Evolutionary conservation across 2,797 vertebrate genomes (phyloP).

Genomic region (Staurois parvus): DNA sequence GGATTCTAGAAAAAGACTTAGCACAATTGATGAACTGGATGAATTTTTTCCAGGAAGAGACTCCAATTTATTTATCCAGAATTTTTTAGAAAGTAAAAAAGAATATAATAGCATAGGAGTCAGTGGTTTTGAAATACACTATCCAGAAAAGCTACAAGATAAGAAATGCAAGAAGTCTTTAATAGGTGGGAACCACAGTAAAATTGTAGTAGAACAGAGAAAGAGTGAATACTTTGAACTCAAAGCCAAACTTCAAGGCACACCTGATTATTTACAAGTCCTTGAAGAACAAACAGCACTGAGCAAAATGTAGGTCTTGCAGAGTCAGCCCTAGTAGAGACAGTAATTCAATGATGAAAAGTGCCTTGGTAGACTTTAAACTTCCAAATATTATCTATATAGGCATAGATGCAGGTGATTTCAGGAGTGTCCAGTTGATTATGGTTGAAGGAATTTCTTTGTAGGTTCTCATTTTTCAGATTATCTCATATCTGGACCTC

Average conservation of each 20-base stretch:
- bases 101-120: conserved; percentile 98
- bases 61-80: conserved; percentile 95
- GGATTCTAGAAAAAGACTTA: conserved; percentile 95
- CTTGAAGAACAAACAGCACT: conserved; percentile 98
- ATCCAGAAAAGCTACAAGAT: conserved; percentile 94
- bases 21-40: conserved; percentile 97
- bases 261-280: conserved; percentile 98
- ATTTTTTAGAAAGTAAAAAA: conserved; percentile 95
- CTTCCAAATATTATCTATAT: conserved; percentile 92
- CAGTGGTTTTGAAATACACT: conserved; percentile 96
- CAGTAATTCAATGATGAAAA: conserved; percentile 90
- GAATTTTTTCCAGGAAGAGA: conserved; percentile 94
- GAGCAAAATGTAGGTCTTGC: conserved; percentile 93
- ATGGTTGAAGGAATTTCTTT: conserved; percentile 75
- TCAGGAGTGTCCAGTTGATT: conserved; percentile 79
- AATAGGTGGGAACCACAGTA: conserved; percentile 97
- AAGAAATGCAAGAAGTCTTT: conserved; percentile 96
- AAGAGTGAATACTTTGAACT: conserved; percentile 99
- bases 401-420: conserved; percentile 90
- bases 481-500: conserved; percentile 76
- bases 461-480: conserved; percentile 74
- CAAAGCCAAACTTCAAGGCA: conserved; percentile 97
- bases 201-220: conserved; percentile 96
- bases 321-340: conserved; percentile 76
- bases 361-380: conserved; percentile 91